A percentile compares a stretch with the other conserved stretches of the same genome.
Evolutionary conservation across 2,113 vertebrate genomes (phyloP).

Genomic region (Nettapus auritus): DNA sequence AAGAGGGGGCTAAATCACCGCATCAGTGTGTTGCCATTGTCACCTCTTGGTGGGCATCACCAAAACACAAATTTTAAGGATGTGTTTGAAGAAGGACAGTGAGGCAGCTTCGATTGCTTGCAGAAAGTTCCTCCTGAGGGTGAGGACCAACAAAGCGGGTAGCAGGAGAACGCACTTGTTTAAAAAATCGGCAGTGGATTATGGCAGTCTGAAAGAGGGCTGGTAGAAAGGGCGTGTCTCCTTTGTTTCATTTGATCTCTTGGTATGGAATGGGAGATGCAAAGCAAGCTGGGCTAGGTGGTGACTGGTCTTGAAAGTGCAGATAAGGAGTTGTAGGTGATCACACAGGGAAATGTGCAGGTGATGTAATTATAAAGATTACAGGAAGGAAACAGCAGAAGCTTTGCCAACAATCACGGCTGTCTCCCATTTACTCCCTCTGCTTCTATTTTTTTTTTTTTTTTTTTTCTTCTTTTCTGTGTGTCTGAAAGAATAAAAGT

Average conservation of each 20-base stretch:
- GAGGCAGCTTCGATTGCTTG: background rate
- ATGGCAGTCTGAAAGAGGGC: background rate
- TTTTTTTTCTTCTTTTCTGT: background rate
- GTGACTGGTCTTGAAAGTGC: background rate
- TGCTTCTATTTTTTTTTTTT: background rate
- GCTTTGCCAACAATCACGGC: background rate
- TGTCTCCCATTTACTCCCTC: background rate
- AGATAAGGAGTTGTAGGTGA: background rate
- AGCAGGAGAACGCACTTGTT: background rate
- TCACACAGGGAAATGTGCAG: background rate
- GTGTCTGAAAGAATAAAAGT: background rate
- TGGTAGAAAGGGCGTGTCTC: background rate
- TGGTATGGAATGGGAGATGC: background rate
- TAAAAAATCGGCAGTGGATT: background rate
- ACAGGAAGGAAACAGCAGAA: background rate
- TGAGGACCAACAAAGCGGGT: accelerated
- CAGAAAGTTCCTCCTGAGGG: background rate
- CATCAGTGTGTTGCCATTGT: background rate
- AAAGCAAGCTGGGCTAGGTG: background rate
- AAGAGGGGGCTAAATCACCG: background rate
- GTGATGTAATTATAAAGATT: background rate
- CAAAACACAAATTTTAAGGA: background rate
- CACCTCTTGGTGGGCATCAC: background rate
- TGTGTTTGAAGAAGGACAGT: background rate
- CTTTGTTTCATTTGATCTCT: background rate